Evolutionary conservation across 2,797 vertebrate species (phyloP).

Genomic region (Cheirogaleus major): DNA sequence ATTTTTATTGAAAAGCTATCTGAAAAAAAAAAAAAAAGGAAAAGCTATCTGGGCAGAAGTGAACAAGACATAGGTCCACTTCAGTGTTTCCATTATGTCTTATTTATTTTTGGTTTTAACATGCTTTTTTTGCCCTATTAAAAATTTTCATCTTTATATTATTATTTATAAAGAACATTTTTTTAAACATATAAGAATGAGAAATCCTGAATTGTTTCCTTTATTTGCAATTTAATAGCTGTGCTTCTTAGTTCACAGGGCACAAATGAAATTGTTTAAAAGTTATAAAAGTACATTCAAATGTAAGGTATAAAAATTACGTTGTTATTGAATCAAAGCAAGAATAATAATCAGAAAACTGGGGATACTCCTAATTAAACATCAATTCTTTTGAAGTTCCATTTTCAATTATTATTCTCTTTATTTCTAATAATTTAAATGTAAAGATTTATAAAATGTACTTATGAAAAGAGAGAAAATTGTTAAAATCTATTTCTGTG

Average conservation of each 20-base stretch:
- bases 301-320: background rate
- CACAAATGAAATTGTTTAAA: background rate
- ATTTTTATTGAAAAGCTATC: background rate
- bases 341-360: background rate
- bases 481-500: background rate
- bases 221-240: background rate
- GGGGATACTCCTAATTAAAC: background rate
- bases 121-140: background rate
- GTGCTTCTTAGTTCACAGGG: background rate
- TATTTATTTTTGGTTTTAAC: background rate
- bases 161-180: background rate
- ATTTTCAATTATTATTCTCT: background rate
- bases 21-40: too few species aligned
- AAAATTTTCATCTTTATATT: background rate
- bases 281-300: background rate
- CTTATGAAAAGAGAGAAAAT: background rate
- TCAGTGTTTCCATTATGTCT: background rate
- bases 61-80: background rate
- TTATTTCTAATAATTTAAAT: background rate
- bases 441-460: slow-evolving; percentile 1
- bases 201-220: background rate
- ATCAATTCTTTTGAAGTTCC: background rate
- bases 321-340: background rate
- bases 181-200: background rate
- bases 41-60: background rate